Percentiles rank a stretch among this genome's conserved stretches.
phyloP scores from a whole-genome alignment of 2,797 vertebrate species.

The Eupleurogrammus muticus region DNA sequence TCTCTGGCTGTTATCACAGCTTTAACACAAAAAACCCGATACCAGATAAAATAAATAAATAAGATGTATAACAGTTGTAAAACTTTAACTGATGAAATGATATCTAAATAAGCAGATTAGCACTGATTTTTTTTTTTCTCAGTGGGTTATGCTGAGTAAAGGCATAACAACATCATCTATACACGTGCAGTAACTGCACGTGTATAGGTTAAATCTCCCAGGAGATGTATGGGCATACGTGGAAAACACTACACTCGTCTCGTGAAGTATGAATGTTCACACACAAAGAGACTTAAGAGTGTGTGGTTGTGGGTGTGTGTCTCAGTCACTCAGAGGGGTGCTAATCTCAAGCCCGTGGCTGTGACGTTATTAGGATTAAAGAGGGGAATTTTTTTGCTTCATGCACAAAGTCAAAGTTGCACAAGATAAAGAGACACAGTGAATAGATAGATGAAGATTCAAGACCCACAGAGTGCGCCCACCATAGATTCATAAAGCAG shows the following conservation, averaged over 20 bases:
- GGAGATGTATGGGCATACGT: conserved; percentile 14
- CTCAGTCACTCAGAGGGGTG: conserved; percentile 25
- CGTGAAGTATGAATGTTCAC: conserved; percentile 3
- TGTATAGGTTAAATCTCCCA: conserved; percentile 25
- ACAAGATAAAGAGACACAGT: conserved; percentile 40
- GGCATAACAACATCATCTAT: conserved; percentile 31
- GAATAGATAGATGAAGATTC: background rate
- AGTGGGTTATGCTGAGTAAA: conserved; percentile 11
- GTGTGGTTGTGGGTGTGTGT: conserved; percentile 33
- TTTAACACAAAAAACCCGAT: too few species aligned
- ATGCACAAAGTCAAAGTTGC: conserved; percentile 32
- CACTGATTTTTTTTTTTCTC: conserved; percentile 9
- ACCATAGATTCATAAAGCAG: background rate
- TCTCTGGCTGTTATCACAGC: too few species aligned
- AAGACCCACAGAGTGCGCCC: background rate
- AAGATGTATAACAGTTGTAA: too few species aligned
- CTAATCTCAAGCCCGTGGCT: conserved; percentile 71
- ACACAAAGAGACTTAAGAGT: conserved; percentile 23
- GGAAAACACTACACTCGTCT: conserved; percentile 22
- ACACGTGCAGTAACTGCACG: conserved; percentile 61
- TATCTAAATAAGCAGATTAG: conserved; percentile 4
- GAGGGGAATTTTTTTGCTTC: conserved; percentile 31
- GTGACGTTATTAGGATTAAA: conserved; percentile 71
- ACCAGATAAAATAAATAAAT: too few species aligned
- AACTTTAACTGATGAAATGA: too few species aligned